Conservation (phyloP, 2,797 vertebrate genomes). For the Salarias fasciatus region DNA sequence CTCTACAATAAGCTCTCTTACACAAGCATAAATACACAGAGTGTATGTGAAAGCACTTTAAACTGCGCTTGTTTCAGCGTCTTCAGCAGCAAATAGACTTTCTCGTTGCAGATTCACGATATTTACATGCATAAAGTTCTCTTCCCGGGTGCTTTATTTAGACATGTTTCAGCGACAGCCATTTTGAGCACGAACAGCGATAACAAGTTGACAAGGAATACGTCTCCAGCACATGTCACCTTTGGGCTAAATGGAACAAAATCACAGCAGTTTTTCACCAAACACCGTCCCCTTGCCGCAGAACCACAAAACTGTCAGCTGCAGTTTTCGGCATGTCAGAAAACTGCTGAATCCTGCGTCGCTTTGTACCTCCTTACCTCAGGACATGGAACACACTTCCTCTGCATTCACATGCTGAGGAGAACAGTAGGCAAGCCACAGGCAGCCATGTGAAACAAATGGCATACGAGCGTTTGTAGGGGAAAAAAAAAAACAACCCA, state of each 20-base stretch:
- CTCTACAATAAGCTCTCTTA: not conserved
- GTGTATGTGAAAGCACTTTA: slow-evolving; percentile 3
- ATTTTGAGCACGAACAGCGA: slow-evolving; percentile 28
- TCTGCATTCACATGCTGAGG: slow-evolving; percentile 45
- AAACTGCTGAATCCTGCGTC: slow-evolving; percentile 47
- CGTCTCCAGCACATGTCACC: slow-evolving; percentile 45
- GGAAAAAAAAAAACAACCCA: slow-evolving; percentile 51
- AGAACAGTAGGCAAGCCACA: slow-evolving; percentile 62
- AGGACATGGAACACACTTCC: slow-evolving; percentile 43
- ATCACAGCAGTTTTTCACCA: slow-evolving; percentile 33
- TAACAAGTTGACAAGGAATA: slow-evolving; percentile 30
- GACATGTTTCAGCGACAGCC: slow-evolving; percentile 15
- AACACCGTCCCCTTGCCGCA: slow-evolving; percentile 28
- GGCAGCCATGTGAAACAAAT: slow-evolving; percentile 72
- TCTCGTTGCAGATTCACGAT: not conserved
- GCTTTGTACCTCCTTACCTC: slow-evolving; percentile 48
- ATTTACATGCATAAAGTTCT: not conserved
- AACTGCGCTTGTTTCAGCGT: slow-evolving; percentile 1
- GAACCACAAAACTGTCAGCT: slow-evolving; percentile 49
- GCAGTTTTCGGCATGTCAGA: slow-evolving; percentile 42
- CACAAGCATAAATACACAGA: not conserved
- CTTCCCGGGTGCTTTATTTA: not conserved
- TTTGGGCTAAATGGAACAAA: slow-evolving; percentile 37
- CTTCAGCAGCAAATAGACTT: slow-evolving; percentile 4
- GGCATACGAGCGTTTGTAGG: slow-evolving; percentile 47